These are phyloP conservation scores for Papilio dardanus DNA, from an alignment of 1,140 invertebrate species.

Conservation along the genomic window DNA sequence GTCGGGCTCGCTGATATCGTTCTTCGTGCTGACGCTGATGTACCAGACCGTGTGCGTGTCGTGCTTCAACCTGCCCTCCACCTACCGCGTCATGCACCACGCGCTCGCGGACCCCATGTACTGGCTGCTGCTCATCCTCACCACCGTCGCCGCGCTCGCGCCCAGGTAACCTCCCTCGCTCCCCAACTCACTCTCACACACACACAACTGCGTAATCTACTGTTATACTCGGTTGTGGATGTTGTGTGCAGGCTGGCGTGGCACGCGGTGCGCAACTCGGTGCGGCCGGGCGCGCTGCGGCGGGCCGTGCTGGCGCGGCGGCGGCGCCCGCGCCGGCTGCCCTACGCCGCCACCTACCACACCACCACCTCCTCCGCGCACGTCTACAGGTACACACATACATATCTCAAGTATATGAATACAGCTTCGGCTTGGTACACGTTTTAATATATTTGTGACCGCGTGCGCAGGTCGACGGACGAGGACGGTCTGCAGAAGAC, in stretches of 20 bases:
- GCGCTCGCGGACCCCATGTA: constrained; percentile 89
- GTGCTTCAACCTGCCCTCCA: constrained; percentile 91
- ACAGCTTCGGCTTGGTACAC: neutral
- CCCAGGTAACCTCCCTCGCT: constrained; percentile 87
- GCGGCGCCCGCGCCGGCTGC: constrained; percentile 60
- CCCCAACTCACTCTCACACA: neutral
- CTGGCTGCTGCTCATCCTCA: constrained; percentile 91
- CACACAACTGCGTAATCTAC: neutral
- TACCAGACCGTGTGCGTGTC: constrained; percentile 92
- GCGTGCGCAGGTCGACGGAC: constrained; percentile 65
- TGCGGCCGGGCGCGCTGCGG: constrained; percentile 71
- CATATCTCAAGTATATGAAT: neutral
- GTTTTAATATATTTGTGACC: neutral
- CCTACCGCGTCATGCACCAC: constrained; percentile 93
- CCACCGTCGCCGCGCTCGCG: constrained; percentile 89
- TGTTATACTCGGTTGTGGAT: too few species aligned
- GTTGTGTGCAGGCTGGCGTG: constrained; percentile 59
- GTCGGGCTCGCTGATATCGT: constrained; percentile 89
- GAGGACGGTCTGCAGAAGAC: constrained; percentile 72
- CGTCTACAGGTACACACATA: constrained; percentile 71
- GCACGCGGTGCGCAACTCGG: constrained; percentile 69
- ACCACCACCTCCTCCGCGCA: constrained; percentile 71
- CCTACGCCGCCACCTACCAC: constrained; percentile 80
- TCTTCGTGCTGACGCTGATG: constrained; percentile 92
- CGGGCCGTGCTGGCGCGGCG: constrained; percentile 72